phyloP scores from a whole-genome alignment of 1,140 invertebrate genomes.

The Ptiloglossa arizonensis region DNA sequence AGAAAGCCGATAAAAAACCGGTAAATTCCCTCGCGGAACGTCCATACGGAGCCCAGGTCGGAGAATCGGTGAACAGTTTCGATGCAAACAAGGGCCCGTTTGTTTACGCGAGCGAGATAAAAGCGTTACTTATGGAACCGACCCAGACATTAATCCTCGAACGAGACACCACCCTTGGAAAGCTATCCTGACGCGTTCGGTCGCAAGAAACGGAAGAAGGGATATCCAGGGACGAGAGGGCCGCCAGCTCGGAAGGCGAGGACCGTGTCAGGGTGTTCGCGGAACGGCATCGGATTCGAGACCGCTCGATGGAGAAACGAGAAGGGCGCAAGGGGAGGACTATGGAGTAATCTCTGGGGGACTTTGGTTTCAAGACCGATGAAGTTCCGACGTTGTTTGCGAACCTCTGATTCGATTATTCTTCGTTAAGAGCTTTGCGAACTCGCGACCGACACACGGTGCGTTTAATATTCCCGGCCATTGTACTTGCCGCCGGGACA shows the following conservation, averaged over 20 bases:
- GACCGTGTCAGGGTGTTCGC: background rate
- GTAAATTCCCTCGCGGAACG: too few relatives aligned
- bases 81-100: background rate
- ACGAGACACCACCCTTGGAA: background rate
- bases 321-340: background rate
- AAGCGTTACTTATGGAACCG: background rate
- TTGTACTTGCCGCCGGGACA: too few relatives aligned
- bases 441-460: conserved; percentile 1
- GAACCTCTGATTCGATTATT: conserved; percentile 37
- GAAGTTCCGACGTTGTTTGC: conserved; percentile 37
- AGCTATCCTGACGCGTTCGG: conserved; percentile 9
- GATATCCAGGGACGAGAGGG: conserved; percentile 15
- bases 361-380: conserved; percentile 23
- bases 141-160: conserved; percentile 15
- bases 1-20: too few relatives aligned
- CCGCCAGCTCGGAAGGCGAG: background rate
- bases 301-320: background rate
- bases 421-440: background rate
- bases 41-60: too few relatives aligned
- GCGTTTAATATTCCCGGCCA: background rate
- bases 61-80: background rate
- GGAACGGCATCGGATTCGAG: background rate
- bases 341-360: conserved; percentile 3
- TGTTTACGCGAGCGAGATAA: background rate
- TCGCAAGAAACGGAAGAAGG: conserved; percentile 33